Evolutionary conservation across 2,888 invertebrate genomes (phyloP).

Genomic region (Clusia tigrina): DNA sequence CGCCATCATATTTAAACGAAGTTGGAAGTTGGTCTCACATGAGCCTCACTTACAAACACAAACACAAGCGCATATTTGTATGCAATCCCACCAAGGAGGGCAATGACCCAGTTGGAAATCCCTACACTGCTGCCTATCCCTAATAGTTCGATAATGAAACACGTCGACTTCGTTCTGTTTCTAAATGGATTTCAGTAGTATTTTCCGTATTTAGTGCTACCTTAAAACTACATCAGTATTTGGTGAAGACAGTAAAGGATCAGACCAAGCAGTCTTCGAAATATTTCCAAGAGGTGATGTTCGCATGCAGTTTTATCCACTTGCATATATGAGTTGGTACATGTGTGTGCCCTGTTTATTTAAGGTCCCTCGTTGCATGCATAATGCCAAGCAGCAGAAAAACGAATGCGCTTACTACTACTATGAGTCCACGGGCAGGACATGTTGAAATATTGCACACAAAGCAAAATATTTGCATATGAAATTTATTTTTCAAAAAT

Average conservation of each 20-base stretch:
- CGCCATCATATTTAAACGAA: constrained; percentile 22
- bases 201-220: too few species aligned
- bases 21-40: constrained; percentile 11
- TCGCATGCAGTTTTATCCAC: background rate
- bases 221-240: too few species aligned
- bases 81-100: too few species aligned
- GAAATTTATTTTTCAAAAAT: constrained; percentile 62
- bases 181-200: too few species aligned
- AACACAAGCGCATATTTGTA: background rate
- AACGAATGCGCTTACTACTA: background rate
- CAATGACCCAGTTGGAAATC: too few species aligned
- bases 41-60: background rate
- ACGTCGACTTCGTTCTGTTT: too few species aligned
- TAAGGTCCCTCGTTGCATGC: constrained; percentile 46
- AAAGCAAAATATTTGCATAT: constrained; percentile 58
- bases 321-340: constrained; percentile 26
- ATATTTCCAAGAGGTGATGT: too few species aligned
- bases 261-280: too few species aligned
- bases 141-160: too few species aligned
- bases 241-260: background rate
- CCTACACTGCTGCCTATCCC: too few species aligned
- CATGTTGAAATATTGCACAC: constrained; percentile 29
- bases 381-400: constrained; percentile 43
- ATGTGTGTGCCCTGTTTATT: constrained; percentile 41
- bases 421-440: constrained; percentile 1